These are phyloP conservation scores for Podarcis cretensis DNA, from an alignment of 2,113 vertebrate genomes.

Conservation along the genomic window DNA sequence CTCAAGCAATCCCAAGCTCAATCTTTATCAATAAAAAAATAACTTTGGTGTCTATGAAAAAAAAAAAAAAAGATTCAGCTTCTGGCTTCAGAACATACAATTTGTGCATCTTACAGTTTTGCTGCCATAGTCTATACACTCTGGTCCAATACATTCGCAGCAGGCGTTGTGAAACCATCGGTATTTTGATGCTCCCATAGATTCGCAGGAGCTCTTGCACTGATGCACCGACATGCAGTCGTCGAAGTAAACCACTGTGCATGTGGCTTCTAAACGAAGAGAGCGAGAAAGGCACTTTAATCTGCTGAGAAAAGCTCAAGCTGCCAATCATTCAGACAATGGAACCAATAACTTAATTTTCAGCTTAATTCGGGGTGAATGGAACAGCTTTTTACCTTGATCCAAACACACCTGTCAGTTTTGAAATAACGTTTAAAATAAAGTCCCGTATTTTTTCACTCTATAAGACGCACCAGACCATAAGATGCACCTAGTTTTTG, in stretches of 20 bases:
- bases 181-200: constrained; percentile 98
- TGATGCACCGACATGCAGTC: constrained; percentile 99
- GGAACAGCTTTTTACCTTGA: not conserved
- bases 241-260: constrained; percentile 98
- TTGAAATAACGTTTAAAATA: not conserved
- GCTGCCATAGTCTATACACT: constrained; percentile 97
- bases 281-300: not conserved
- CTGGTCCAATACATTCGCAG: constrained; percentile 97
- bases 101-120: constrained; percentile 97
- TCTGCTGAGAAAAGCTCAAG: constrained; percentile 25
- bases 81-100: constrained; percentile 90
- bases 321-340: not conserved
- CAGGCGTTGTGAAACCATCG: constrained; percentile 99
- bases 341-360: not conserved
- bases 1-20: constrained; percentile 33
- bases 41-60: constrained; percentile 56
- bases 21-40: constrained; percentile 10
- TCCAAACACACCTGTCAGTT: not conserved
- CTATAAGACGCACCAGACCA: too few species aligned
- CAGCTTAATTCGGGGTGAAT: not conserved
- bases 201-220: constrained; percentile 97
- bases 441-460: not conserved
- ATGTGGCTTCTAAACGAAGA: constrained; percentile 86
- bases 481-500: too few species aligned
- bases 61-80: not conserved